Conservation (phyloP, 2,797 vertebrate genomes). For the Micrastur ruficollis region DNA sequence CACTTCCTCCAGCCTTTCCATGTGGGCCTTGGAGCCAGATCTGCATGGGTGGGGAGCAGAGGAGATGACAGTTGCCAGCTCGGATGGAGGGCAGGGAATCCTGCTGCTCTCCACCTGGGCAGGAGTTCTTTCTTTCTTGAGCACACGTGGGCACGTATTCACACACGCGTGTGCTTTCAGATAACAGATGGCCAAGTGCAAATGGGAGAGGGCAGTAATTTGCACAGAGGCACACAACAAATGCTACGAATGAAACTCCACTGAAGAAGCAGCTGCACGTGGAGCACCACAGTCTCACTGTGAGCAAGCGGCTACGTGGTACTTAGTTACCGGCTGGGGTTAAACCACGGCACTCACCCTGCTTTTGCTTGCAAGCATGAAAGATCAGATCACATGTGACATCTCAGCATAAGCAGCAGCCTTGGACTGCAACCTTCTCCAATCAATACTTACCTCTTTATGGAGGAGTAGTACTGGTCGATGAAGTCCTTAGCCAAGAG, state of each 20-base stretch:
- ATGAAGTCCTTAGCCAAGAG: conserved; percentile 93
- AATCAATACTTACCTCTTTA: conserved; percentile 83
- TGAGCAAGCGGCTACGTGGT: too few relatives aligned
- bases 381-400: not conserved
- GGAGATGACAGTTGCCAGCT: not conserved
- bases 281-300: not conserved
- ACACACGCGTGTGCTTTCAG: not conserved
- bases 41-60: conserved; percentile 59
- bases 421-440: not conserved
- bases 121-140: rapidly evolving
- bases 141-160: rapidly evolving
- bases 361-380: rapidly evolving
- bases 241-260: not conserved
- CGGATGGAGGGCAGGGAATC: not conserved
- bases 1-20: conserved; percentile 91
- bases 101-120: not conserved
- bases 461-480: conserved; percentile 96
- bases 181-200: too few relatives aligned
- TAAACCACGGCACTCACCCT: too few relatives aligned
- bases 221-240: not conserved
- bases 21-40: conserved; percentile 90
- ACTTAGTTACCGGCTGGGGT: too few relatives aligned
- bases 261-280: not conserved
- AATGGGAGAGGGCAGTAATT: not conserved
- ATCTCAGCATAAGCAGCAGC: not conserved